Evolutionary conservation across 2,113 vertebrate species (phyloP).

Genomic region (Uria aalge): DNA sequence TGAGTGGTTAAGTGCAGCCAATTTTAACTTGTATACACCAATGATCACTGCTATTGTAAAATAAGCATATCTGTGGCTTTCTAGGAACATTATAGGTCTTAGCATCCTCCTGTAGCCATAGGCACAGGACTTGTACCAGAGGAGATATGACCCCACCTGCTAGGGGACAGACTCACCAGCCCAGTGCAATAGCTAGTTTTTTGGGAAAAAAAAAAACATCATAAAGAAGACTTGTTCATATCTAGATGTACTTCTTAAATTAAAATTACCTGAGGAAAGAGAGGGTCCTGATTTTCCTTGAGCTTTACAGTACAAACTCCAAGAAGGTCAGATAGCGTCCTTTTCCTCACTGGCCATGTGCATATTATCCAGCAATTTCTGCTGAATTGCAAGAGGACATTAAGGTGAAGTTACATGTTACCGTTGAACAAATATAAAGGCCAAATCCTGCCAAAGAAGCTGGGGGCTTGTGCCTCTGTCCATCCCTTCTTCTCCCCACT

Average conservation of each 20-base stretch:
- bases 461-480: rapidly evolving
- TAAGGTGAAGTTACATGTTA: neutral
- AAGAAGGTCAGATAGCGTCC: neutral
- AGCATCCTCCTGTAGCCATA: neutral
- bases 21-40: neutral
- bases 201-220: no score
- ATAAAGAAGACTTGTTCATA: neutral
- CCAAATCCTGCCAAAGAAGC: neutral
- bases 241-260: neutral
- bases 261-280: neutral
- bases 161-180: neutral
- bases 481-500: neutral
- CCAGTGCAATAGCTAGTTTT: neutral
- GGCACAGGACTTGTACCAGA: neutral
- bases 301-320: neutral
- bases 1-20: neutral
- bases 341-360: neutral
- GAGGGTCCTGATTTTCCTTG: neutral
- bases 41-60: neutral
- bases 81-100: neutral
- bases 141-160: neutral
- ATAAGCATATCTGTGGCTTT: neutral
- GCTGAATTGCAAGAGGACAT: neutral
- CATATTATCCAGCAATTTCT: neutral
- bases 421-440: neutral